These are phyloP conservation scores for Andrena bucephala DNA, from an alignment of 2,888 invertebrate genomes.

Conservation along the genomic window DNA sequence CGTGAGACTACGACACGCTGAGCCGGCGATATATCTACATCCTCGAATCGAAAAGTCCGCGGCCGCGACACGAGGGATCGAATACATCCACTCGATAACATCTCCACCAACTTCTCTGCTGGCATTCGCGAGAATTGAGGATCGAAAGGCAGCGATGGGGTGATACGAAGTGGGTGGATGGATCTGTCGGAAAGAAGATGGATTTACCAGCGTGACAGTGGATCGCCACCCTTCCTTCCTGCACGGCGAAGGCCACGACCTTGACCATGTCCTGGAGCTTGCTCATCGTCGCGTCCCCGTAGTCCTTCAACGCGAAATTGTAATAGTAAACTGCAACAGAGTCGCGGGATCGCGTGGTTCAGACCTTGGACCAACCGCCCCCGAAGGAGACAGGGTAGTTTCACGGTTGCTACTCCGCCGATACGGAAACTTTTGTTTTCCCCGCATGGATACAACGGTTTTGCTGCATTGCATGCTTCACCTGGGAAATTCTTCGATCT, in stretches of 20 bases:
- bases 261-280: conserved; percentile 96
- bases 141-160: conserved; percentile 8
- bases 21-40: conserved; percentile 28
- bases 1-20: not conserved
- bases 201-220: conserved; percentile 94
- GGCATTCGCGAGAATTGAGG: conserved; percentile 3
- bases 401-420: conserved; percentile 30
- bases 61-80: conserved; percentile 11
- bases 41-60: conserved; percentile 12
- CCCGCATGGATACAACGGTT: conserved; percentile 67
- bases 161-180: conserved; percentile 36
- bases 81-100: conserved; percentile 31
- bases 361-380: conserved; percentile 8
- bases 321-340: conserved; percentile 92
- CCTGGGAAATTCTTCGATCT: conserved; percentile 76
- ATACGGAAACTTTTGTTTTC: conserved; percentile 58
- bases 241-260: conserved; percentile 93
- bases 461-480: conserved; percentile 81
- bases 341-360: not conserved
- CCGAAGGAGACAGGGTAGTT: not conserved
- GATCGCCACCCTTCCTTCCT: conserved; percentile 93
- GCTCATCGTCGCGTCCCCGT: conserved; percentile 91
- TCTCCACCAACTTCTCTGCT: not conserved
- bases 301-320: conserved; percentile 95
- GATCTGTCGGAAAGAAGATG: conserved; percentile 47